phyloP scores from a whole-genome alignment of 2,888 invertebrate genomes.

The Amiota minor region DNA sequence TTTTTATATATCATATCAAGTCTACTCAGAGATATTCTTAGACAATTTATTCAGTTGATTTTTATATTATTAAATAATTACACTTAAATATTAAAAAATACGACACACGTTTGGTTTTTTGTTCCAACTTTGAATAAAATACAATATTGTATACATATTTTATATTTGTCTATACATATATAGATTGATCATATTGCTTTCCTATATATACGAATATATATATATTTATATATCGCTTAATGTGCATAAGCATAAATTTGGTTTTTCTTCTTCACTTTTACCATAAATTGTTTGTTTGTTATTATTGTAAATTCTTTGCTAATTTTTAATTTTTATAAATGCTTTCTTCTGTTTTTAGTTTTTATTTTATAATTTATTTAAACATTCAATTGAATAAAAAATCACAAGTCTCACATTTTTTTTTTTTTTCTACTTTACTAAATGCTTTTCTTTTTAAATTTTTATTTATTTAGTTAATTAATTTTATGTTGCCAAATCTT shows the following conservation, averaged over 20 bases:
- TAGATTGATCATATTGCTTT: too few relatives aligned
- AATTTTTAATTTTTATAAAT: conserved; percentile 9
- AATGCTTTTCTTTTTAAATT: too few relatives aligned
- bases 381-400: conserved; percentile 3
- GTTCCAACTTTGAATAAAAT: conserved; percentile 8
- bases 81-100: too few relatives aligned
- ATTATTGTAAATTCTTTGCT: background rate
- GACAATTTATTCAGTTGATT: too few relatives aligned
- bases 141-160: background rate
- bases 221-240: background rate
- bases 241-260: background rate
- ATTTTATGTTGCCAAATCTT: too few relatives aligned
- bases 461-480: too few relatives aligned
- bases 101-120: background rate
- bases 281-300: too few relatives aligned
- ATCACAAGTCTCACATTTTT: background rate
- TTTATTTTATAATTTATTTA: background rate
- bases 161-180: background rate
- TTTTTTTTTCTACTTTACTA: too few relatives aligned
- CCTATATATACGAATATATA: background rate
- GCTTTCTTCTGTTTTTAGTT: conserved; percentile 1
- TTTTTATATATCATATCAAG: too few relatives aligned
- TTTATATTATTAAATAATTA: too few relatives aligned
- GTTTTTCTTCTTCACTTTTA: too few relatives aligned
- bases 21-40: too few relatives aligned